phyloP scores from a whole-genome alignment of 1,140 invertebrate species.

The Bactericera cockerelli region DNA sequence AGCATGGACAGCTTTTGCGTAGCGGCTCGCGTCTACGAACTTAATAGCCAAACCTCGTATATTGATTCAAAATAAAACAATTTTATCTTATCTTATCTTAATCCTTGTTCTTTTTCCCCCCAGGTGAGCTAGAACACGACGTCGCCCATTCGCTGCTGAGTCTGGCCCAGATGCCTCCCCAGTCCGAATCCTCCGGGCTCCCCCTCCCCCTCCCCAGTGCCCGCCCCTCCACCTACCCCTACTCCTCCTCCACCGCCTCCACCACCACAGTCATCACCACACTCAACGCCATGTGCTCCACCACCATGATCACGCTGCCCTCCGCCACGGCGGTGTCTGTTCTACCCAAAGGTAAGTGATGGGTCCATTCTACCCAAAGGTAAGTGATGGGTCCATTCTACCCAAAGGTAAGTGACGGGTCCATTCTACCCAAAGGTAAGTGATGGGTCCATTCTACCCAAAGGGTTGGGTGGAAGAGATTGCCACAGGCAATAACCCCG shows the following conservation, averaged over 20 bases:
- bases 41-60: too few relatives aligned
- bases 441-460: too few relatives aligned
- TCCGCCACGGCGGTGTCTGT: neutral
- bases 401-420: too few relatives aligned
- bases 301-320: neutral
- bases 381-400: too few relatives aligned
- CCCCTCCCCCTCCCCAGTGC: slow-evolving; percentile 35
- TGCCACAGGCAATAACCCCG: too few relatives aligned
- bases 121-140: slow-evolving; percentile 55
- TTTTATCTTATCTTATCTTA: too few relatives aligned
- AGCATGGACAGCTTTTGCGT: too few relatives aligned
- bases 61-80: too few relatives aligned
- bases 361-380: too few relatives aligned
- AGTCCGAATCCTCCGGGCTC: slow-evolving; percentile 27
- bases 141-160: slow-evolving; percentile 72
- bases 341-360: neutral
- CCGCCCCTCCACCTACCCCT: slow-evolving; percentile 44
- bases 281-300: neutral
- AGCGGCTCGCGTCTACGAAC: too few relatives aligned
- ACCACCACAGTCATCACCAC: slow-evolving; percentile 8
- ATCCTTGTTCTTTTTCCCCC: neutral
- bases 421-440: too few relatives aligned
- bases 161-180: slow-evolving; percentile 35
- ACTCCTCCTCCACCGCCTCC: slow-evolving; percentile 25
- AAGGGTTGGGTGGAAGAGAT: too few relatives aligned